phyloP scores from a whole-genome alignment of 2,888 invertebrate species.

The Drosophila dives region DNA sequence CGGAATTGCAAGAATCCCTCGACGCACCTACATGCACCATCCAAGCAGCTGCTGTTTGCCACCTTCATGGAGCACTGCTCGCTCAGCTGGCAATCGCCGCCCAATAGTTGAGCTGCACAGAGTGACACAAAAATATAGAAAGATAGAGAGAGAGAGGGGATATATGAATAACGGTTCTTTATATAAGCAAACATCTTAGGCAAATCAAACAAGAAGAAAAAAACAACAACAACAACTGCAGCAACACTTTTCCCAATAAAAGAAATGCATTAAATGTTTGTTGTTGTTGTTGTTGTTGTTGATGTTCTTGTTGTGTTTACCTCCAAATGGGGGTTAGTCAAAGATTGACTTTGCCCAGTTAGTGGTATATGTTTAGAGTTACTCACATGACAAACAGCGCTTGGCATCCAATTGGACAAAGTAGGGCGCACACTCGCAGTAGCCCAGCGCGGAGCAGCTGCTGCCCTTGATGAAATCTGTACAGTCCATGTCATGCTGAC shows the following conservation, averaged over 20 bases:
- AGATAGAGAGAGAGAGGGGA: conserved; percentile 1
- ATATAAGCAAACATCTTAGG: conserved; percentile 41
- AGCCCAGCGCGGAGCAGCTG: conserved; percentile 86
- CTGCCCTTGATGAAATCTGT: conserved; percentile 85
- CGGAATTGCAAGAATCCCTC: conserved; percentile 94
- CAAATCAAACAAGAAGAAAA: conserved; percentile 5
- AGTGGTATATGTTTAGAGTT: conserved; percentile 25
- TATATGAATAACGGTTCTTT: conserved; percentile 47
- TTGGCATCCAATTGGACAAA: conserved; percentile 92
- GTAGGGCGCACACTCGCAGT: conserved; percentile 93
- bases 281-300: background rate
- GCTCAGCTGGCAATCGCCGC: conserved; percentile 92
- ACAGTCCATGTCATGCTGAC: conserved; percentile 85
- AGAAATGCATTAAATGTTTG: conserved; percentile 6
- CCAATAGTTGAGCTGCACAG: conserved; percentile 82
- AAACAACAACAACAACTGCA: conserved; percentile 7
- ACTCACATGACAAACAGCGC: conserved; percentile 93
- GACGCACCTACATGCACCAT: conserved; percentile 93
- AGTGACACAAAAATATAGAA: conserved; percentile 1
- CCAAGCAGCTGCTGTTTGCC: conserved; percentile 93
- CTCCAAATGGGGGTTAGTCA: conserved; percentile 55
- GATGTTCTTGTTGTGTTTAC: conserved; percentile 13
- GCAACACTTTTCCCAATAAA: conserved; percentile 19
- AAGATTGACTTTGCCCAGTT: conserved; percentile 67
- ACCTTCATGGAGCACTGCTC: conserved; percentile 95